These are phyloP conservation scores for Paradisaea rubra DNA, from an alignment of 2,113 vertebrate genomes.

Conservation along the genomic window DNA sequence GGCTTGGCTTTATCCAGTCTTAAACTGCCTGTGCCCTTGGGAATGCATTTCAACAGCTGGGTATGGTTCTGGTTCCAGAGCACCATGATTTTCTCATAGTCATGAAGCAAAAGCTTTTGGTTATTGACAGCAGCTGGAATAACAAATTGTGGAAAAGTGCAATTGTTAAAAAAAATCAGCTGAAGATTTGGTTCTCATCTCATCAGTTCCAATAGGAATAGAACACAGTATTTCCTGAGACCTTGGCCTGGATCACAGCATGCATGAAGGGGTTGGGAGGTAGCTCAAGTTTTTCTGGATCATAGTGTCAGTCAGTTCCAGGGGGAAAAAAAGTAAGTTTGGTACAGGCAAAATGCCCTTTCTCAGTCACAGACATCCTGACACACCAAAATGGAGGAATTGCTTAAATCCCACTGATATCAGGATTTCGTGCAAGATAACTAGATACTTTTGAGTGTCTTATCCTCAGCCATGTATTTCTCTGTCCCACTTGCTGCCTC, in stretches of 20 bases:
- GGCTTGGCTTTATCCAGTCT: not conserved
- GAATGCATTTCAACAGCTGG: not conserved
- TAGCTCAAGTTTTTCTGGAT: not conserved
- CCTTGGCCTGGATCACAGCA: not conserved
- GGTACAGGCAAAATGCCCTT: not conserved
- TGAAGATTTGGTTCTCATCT: not conserved
- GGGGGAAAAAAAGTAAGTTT: not conserved
- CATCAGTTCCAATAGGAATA: not conserved
- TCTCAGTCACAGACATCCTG: not conserved
- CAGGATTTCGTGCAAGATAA: not conserved
- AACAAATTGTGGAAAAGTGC: not conserved
- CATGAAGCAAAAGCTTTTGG: not conserved
- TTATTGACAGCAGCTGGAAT: not conserved
- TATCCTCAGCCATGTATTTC: not conserved
- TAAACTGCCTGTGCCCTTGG: not conserved
- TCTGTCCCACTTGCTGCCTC: not conserved
- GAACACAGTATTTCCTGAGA: not conserved
- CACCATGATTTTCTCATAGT: not conserved
- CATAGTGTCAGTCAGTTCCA: not conserved
- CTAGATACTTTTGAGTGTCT: not conserved
- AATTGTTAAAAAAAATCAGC: not conserved
- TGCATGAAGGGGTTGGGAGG: not conserved
- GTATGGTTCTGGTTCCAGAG: not conserved
- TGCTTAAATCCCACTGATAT: not conserved
- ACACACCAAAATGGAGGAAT: not conserved